Evolutionary conservation across 1,140 invertebrate species (phyloP).

Genomic region (Stenopsyche tienmushanensis): DNA sequence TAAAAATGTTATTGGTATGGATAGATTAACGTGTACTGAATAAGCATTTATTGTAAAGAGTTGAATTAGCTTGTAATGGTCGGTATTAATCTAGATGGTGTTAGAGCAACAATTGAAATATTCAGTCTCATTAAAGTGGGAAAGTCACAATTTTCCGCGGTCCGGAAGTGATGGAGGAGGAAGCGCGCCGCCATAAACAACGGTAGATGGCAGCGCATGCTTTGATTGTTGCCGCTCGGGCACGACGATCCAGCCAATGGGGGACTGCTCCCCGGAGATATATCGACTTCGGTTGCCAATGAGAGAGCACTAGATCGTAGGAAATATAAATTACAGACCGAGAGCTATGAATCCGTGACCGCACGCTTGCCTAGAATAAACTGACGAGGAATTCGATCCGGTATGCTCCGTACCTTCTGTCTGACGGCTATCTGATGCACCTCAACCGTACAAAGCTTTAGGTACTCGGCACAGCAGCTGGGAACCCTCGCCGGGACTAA

Average conservation of each 20-base stretch:
- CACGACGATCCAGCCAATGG: slow-evolving; percentile 6
- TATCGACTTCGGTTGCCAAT: slow-evolving; percentile 12
- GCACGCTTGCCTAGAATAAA: slow-evolving; percentile 19
- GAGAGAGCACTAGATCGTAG: slow-evolving; percentile 1
- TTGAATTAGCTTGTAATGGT: too few relatives aligned
- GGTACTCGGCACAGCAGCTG: background rate
- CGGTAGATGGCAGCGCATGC: slow-evolving; percentile 2
- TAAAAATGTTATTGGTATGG: too few relatives aligned
- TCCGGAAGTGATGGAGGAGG: background rate
- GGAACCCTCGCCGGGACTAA: too few relatives aligned
- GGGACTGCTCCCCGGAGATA: background rate
- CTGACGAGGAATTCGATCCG: slow-evolving; percentile 17
- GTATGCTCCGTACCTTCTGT: slow-evolving; percentile 24
- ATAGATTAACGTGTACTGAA: too few relatives aligned
- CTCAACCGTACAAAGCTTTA: too few relatives aligned
- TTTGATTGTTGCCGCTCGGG: background rate
- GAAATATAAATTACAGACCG: slow-evolving; percentile 28
- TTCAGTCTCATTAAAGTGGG: background rate
- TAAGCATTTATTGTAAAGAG: too few relatives aligned
- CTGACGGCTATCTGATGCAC: slow-evolving; percentile 6
- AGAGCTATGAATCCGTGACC: slow-evolving; percentile 23
- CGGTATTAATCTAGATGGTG: too few relatives aligned
- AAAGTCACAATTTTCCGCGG: background rate
- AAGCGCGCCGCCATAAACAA: background rate
- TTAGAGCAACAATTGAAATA: background rate